These are phyloP conservation scores for Drosophila orena DNA, from an alignment of 1,140 invertebrate genomes.

Conservation along the genomic window DNA sequence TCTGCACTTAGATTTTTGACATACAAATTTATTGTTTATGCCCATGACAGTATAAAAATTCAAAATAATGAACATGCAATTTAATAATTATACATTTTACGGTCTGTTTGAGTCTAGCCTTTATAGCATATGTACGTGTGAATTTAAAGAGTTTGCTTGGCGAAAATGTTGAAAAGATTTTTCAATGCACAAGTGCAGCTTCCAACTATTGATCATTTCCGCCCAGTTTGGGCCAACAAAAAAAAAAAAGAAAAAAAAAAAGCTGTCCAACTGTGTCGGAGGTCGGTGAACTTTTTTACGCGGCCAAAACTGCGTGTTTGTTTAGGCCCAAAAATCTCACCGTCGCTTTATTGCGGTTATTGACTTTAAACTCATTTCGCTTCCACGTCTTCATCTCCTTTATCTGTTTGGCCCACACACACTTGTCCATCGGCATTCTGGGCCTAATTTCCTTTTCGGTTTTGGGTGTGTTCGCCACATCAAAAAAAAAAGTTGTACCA, in stretches of 20 bases:
- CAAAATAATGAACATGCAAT: slow-evolving; percentile 63
- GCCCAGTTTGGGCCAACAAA: slow-evolving; percentile 27
- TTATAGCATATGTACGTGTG: slow-evolving; percentile 10
- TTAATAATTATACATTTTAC: slow-evolving; percentile 77
- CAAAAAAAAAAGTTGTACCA: neutral
- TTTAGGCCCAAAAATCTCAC: slow-evolving; percentile 68
- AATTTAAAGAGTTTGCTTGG: slow-evolving; percentile 19
- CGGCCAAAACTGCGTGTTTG: slow-evolving; percentile 66
- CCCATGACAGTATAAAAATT: slow-evolving; percentile 41
- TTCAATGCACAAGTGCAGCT: slow-evolving; percentile 19
- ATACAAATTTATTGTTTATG: slow-evolving; percentile 65
- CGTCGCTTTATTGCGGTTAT: slow-evolving; percentile 61
- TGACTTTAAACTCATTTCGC: slow-evolving; percentile 51
- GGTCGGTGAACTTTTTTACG: slow-evolving; percentile 60
- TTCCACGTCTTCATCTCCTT: slow-evolving; percentile 14
- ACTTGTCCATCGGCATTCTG: slow-evolving; percentile 54
- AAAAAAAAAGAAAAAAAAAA: slow-evolving; percentile 20
- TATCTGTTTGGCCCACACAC: slow-evolving; percentile 31
- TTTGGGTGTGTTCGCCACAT: slow-evolving; percentile 22
- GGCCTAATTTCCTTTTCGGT: slow-evolving; percentile 33
- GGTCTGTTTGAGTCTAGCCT: slow-evolving; percentile 63
- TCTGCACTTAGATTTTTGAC: slow-evolving; percentile 56
- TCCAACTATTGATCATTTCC: slow-evolving; percentile 39
- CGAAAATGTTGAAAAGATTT: neutral
- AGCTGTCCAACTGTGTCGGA: slow-evolving; percentile 53